Evolutionary conservation across 2,888 invertebrate species (phyloP).

Genomic region (Gonocerus acuteangulatus): DNA sequence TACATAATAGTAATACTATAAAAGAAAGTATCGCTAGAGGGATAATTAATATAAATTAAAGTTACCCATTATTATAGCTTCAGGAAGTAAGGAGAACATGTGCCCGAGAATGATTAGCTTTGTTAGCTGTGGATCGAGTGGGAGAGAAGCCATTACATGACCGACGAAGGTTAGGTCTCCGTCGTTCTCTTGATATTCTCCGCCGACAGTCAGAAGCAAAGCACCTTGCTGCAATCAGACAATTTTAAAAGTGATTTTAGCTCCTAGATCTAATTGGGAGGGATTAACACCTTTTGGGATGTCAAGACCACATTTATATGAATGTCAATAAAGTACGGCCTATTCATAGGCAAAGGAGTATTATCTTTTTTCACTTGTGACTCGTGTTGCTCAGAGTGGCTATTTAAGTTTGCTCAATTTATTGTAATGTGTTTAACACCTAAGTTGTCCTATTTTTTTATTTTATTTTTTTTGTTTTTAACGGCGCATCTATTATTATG

Average conservation of each 20-base stretch:
- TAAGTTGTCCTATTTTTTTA: too few species aligned
- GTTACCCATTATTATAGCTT: conserved; percentile 72
- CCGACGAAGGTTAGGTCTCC: conserved; percentile 86
- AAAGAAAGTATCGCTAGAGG: too few species aligned
- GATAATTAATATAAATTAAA: background rate
- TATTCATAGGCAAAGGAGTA: background rate
- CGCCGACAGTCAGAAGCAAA: conserved; percentile 42
- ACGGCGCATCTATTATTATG: too few species aligned
- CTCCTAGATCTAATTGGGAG: background rate
- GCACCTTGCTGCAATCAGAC: conserved; percentile 27
- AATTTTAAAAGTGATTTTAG: too few species aligned
- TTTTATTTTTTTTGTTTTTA: too few species aligned
- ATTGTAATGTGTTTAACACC: too few species aligned
- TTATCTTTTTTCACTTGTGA: too few species aligned
- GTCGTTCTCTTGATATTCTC: conserved; percentile 53
- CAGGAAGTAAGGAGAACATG: conserved; percentile 74
- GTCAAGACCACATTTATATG: background rate
- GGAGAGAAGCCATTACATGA: conserved; percentile 69
- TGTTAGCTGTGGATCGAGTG: conserved; percentile 70
- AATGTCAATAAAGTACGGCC: background rate
- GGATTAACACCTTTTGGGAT: background rate
- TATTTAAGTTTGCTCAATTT: too few species aligned
- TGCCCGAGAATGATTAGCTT: conserved; percentile 82
- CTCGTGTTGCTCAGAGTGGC: too few species aligned
- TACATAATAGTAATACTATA: too few species aligned